Conservation (phyloP, 2,888 invertebrate genomes). For the Odontocolon sp. region DNA sequence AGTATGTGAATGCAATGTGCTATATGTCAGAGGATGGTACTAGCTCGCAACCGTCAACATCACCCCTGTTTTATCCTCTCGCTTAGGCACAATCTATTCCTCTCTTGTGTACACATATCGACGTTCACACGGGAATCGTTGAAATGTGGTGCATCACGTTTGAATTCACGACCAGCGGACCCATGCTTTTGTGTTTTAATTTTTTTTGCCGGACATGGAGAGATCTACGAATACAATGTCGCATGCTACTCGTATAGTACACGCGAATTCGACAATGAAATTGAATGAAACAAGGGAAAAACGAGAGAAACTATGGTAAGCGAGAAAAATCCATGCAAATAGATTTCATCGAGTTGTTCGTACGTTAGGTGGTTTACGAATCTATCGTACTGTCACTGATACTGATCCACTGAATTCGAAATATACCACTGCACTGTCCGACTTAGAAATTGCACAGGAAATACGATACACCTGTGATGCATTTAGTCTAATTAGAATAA, state of each 20-base stretch:
- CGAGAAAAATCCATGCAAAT: constrained; percentile 40
- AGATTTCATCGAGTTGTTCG: constrained; percentile 39
- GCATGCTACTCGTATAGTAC: not conserved
- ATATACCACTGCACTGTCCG: not conserved
- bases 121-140: not conserved
- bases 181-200: not conserved
- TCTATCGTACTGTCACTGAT: constrained; percentile 1
- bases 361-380: constrained; percentile 23
- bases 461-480: no score
- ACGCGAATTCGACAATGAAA: constrained; percentile 4
- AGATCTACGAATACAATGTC: constrained; percentile 1
- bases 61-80: not conserved
- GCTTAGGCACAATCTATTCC: not conserved
- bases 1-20: constrained; percentile 19
- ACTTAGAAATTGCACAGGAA: no score
- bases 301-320: not conserved
- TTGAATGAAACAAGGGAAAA: constrained; percentile 17
- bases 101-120: not conserved
- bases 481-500: no score
- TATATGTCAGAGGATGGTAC: constrained; percentile 7
- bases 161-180: not conserved
- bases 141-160: not conserved
- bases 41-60: constrained; percentile 19
- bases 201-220: not conserved
- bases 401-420: constrained; percentile 47